Percentiles rank a stretch among this genome's conserved stretches.
These are phyloP conservation scores for Mola mola DNA, from an alignment of 2,113 vertebrate species.

Conservation along the genomic window DNA sequence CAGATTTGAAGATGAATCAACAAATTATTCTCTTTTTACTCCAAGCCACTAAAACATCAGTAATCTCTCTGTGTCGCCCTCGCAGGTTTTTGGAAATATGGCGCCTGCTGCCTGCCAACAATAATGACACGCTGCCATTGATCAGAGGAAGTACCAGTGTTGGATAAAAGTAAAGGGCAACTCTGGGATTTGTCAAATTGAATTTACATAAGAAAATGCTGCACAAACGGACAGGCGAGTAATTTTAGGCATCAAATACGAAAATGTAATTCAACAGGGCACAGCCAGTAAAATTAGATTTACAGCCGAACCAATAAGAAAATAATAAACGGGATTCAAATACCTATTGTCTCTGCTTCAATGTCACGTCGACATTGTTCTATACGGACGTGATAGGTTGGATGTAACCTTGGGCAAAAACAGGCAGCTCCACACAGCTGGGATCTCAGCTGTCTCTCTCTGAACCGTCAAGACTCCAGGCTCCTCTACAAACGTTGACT, in stretches of 20 bases:
- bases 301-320: constrained; percentile 8
- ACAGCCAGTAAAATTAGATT: constrained; percentile 21
- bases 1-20: constrained; percentile 23
- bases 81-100: constrained; percentile 17
- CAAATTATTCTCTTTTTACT: constrained; percentile 40
- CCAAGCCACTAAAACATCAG: constrained; percentile 22
- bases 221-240: constrained; percentile 2
- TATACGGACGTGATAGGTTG: too few species aligned
- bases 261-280: constrained; percentile 1
- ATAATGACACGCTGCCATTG: constrained; percentile 9
- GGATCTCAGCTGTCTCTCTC: constrained; percentile 38
- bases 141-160: constrained; percentile 20
- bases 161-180: constrained; percentile 23
- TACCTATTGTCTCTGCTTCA: constrained; percentile 5
- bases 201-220: too few species aligned
- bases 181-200: constrained; percentile 21
- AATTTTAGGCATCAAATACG: constrained; percentile 6
- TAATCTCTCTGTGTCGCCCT: constrained; percentile 13
- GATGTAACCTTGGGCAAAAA: constrained; percentile 69
- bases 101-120: constrained; percentile 14
- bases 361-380: constrained; percentile 33
- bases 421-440: constrained; percentile 31
- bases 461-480: too few species aligned
- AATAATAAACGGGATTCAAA: constrained; percentile 9
- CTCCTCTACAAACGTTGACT: constrained; percentile 1